Evolutionary conservation across 2,888 invertebrate genomes (phyloP).

Genomic region (Agonopterix arenella): DNA sequence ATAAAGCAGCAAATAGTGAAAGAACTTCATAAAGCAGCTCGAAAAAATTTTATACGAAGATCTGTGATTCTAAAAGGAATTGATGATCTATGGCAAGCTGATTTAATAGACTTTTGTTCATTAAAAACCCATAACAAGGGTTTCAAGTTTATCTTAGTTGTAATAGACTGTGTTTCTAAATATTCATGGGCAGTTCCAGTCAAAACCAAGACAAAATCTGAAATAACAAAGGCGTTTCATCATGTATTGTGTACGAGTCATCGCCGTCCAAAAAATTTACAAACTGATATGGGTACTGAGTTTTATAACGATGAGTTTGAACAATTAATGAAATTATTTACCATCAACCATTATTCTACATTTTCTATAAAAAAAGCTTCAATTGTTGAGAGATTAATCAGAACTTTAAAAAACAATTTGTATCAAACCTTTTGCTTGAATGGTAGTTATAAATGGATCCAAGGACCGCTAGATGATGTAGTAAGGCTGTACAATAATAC

Average conservation of each 20-base stretch:
- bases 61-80: slow-evolving; percentile 33
- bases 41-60: slow-evolving; percentile 35
- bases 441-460: not conserved
- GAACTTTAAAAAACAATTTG: slow-evolving; percentile 8
- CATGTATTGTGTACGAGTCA: not conserved
- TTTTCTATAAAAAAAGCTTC: not conserved
- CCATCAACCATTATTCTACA: not conserved
- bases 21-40: slow-evolving; percentile 10
- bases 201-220: slow-evolving; percentile 6
- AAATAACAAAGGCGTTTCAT: not conserved
- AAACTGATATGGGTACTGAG: slow-evolving; percentile 11
- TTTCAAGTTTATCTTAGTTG: slow-evolving; percentile 9
- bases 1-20: slow-evolving; percentile 4
- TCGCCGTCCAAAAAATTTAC: slow-evolving; percentile 10
- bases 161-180: slow-evolving; percentile 13
- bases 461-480: not conserved
- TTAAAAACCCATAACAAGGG: slow-evolving; percentile 9
- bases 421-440: slow-evolving; percentile 4
- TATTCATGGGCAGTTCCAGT: slow-evolving; percentile 10
- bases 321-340: not conserved
- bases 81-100: slow-evolving; percentile 52
- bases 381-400: slow-evolving; percentile 1
- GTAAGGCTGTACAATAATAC: not conserved
- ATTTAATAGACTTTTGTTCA: slow-evolving; percentile 30
- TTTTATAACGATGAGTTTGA: slow-evolving; percentile 4